These are phyloP conservation scores for Deilephila porcellus DNA, from an alignment of 2,888 invertebrate genomes.

Conservation along the genomic window DNA sequence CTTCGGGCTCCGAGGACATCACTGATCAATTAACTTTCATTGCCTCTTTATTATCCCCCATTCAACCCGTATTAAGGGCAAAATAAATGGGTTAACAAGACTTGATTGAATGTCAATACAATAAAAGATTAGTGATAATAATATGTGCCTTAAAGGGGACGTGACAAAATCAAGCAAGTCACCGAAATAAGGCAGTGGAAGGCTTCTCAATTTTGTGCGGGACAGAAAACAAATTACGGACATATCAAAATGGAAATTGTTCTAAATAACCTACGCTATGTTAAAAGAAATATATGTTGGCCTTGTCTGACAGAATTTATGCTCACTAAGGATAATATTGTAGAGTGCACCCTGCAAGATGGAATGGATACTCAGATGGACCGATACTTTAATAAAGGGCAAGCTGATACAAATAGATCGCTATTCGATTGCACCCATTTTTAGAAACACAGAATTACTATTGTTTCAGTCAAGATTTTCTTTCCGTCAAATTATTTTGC, in stretches of 20 bases:
- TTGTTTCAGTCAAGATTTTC: no score
- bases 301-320: no score
- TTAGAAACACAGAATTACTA: no score
- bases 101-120: conserved; percentile 32
- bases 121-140: conserved; percentile 24
- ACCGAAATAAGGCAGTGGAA: not conserved
- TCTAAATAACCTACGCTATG: no score
- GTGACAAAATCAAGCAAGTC: not conserved
- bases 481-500: no score
- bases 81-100: conserved; percentile 39
- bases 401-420: no score
- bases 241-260: not conserved
- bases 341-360: not conserved
- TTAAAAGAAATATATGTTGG: no score
- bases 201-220: not conserved
- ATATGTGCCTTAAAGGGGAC: not conserved
- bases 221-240: not conserved
- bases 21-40: conserved; percentile 39
- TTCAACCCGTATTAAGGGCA: conserved; percentile 36
- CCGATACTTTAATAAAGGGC: no score
- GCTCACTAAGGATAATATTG: not conserved
- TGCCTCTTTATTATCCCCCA: conserved; percentile 38
- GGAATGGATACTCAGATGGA: not conserved
- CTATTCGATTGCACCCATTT: no score
- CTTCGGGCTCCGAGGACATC: conserved; percentile 34